Percentiles rank a stretch among this genome's conserved stretches.
Conservation (phyloP, 2,888 invertebrate species). For the Gerris lacustris region DNA sequence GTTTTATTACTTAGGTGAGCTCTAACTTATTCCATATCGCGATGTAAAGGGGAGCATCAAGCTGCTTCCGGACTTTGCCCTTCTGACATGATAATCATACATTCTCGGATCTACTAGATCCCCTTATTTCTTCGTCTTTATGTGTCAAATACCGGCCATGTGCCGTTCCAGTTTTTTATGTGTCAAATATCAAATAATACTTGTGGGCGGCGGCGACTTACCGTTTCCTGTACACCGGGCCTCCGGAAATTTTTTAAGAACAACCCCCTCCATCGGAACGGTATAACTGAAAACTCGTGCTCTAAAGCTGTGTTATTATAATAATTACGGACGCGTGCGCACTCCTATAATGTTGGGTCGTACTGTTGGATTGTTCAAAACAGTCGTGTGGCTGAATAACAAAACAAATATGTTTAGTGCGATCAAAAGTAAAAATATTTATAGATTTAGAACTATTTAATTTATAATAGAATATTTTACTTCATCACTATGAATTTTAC, state of each 20-base stretch:
- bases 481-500: no score
- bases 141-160: background rate
- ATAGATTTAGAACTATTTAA: no score
- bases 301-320: background rate
- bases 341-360: background rate
- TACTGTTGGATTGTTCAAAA: no score
- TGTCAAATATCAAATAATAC: slow-evolving; percentile 3
- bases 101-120: background rate
- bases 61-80: background rate
- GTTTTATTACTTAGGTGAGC: background rate
- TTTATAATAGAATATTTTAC: no score
- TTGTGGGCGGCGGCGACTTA: background rate
- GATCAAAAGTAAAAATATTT: no score
- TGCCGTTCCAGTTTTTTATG: background rate
- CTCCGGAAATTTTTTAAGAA: background rate
- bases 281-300: no score
- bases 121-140: background rate
- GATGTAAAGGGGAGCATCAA: background rate
- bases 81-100: background rate
- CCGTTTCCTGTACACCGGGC: background rate
- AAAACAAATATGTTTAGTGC: no score
- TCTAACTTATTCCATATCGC: background rate
- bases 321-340: background rate
- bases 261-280: no score
- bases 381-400: no score